Percentiles rank a stretch among this genome's conserved stretches.
Conservation (phyloP, 2,888 invertebrate species). For the Napeogenes sylphis region DNA sequence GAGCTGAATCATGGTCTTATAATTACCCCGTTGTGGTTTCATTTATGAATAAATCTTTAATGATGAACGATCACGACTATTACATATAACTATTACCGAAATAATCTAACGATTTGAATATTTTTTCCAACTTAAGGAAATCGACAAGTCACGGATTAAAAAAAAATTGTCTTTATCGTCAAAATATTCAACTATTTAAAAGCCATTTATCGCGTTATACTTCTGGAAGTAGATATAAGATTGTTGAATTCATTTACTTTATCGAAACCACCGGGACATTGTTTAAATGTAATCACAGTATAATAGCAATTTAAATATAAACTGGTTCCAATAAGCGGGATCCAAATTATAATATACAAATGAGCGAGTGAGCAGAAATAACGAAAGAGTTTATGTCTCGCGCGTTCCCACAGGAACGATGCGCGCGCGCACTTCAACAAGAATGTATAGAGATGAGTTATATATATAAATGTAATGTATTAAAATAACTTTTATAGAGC, state of each 20-base stretch:
- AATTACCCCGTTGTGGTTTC: constrained; percentile 50
- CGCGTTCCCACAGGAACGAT: constrained; percentile 77
- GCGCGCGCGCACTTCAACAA: constrained; percentile 55
- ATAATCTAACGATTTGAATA: background rate
- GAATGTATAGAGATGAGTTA: constrained; percentile 40
- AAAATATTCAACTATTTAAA: too few species aligned
- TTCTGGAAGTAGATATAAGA: too few species aligned
- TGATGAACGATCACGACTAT: constrained; percentile 21
- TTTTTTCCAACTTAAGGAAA: background rate
- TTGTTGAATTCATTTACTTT: background rate
- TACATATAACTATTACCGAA: background rate
- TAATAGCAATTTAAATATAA: constrained; percentile 21
- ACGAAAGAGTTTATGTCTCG: constrained; percentile 75
- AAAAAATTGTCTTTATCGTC: too few species aligned
- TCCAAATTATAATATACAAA: constrained; percentile 76
- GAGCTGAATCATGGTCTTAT: constrained; percentile 68
- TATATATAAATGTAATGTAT: background rate
- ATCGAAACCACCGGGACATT: constrained; percentile 9
- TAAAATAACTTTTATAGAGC: background rate
- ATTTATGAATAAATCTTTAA: constrained; percentile 43
- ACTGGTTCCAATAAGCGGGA: constrained; percentile 28
- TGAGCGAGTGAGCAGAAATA: constrained; percentile 75
- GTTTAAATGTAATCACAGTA: constrained; percentile 17
- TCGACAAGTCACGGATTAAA: background rate
- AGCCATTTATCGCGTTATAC: too few species aligned